Percentiles rank a stretch among this genome's conserved stretches.
Conservation (phyloP, 2,888 invertebrate species). For the Thumatha senex region DNA sequence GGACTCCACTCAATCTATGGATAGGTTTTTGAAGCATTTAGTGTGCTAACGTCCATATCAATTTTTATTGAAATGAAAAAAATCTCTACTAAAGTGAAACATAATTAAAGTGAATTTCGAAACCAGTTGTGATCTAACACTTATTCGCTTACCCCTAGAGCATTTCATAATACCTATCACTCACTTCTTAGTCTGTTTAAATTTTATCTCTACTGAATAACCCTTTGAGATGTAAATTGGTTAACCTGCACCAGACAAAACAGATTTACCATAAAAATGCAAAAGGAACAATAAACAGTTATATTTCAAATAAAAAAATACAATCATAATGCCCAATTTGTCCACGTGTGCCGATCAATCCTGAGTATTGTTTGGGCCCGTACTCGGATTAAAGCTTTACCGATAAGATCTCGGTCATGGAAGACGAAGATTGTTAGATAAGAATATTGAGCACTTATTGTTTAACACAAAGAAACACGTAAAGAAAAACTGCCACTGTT, state of each 20-base stretch:
- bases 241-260: neutral
- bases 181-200: too few species aligned
- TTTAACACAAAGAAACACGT: constrained; percentile 49
- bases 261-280: neutral
- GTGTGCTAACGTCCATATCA: too few species aligned
- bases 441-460: constrained; percentile 55
- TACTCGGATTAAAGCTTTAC: constrained; percentile 52
- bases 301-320: constrained; percentile 28
- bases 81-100: too few species aligned
- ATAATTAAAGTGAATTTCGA: too few species aligned
- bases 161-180: too few species aligned
- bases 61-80: too few species aligned
- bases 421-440: constrained; percentile 60
- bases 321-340: constrained; percentile 66
- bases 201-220: too few species aligned
- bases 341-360: constrained; percentile 65
- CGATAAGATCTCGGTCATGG: constrained; percentile 65
- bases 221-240: neutral
- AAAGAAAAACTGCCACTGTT: constrained; percentile 49
- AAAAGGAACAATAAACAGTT: constrained; percentile 23
- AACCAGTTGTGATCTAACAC: too few species aligned
- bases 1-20: too few species aligned
- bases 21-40: too few species aligned
- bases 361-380: constrained; percentile 58
- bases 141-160: too few species aligned